These are phyloP conservation scores for Leptothorax acervorum DNA, from an alignment of 2,888 invertebrate genomes.

Conservation along the genomic window DNA sequence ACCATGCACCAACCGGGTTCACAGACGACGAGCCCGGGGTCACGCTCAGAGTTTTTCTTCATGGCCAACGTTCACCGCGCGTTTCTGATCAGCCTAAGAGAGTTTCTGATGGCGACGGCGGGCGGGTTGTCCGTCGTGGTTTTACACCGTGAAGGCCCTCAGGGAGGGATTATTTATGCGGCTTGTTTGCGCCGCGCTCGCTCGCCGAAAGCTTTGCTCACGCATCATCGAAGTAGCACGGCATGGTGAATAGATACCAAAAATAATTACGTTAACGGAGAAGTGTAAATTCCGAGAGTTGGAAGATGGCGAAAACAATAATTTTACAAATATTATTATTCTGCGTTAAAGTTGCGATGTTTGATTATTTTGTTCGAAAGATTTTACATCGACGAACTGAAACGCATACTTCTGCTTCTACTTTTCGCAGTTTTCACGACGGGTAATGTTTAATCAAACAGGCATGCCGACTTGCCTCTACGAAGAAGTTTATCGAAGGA, in stretches of 20 bases:
- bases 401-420: not conserved
- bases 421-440: slow-evolving; percentile 10
- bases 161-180: not conserved
- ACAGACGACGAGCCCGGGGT: slow-evolving; percentile 29
- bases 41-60: slow-evolving; percentile 47
- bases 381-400: not conserved
- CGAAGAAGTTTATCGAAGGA: slow-evolving; percentile 6
- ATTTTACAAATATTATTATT: slow-evolving; percentile 7
- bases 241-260: slow-evolving; percentile 2
- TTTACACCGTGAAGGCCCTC: slow-evolving; percentile 28
- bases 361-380: slow-evolving; percentile 5
- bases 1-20: slow-evolving; percentile 25
- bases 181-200: slow-evolving; percentile 19
- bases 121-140: slow-evolving; percentile 20
- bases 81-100: slow-evolving; percentile 52
- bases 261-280: not conserved
- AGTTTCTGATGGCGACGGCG: slow-evolving; percentile 18
- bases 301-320: not conserved
- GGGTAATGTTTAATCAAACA: slow-evolving; percentile 31
- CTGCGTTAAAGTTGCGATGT: not conserved
- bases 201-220: slow-evolving; percentile 30
- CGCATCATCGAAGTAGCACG: slow-evolving; percentile 11
- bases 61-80: slow-evolving; percentile 32
- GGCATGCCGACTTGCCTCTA: not conserved
- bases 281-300: not conserved